Evolutionary conservation across 2,113 vertebrate species (phyloP).

Genomic region (Pangasianodon gigas): DNA sequence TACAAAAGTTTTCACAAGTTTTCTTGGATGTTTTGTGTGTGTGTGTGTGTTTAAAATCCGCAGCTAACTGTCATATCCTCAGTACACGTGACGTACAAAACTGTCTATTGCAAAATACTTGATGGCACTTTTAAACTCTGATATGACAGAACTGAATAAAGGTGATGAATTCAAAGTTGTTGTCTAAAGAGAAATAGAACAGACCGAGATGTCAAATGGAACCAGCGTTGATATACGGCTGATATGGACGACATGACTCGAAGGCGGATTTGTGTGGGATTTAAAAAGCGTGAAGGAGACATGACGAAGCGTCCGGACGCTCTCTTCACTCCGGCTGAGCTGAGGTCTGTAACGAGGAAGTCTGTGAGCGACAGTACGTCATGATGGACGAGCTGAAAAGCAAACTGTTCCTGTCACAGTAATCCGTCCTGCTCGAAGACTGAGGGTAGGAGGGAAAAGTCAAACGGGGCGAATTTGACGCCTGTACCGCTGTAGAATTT

Average conservation of each 20-base stretch:
- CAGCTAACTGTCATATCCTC: constrained; percentile 27
- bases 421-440: constrained; percentile 80
- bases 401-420: constrained; percentile 55
- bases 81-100: constrained; percentile 50
- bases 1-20: constrained; percentile 22
- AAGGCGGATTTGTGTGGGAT: neutral
- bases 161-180: neutral
- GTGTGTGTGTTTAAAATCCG: constrained; percentile 5
- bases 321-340: neutral
- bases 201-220: constrained; percentile 2
- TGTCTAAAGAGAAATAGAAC: constrained; percentile 24
- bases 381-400: constrained; percentile 10
- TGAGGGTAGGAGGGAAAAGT: constrained; percentile 87
- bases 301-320: no score
- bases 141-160: constrained; percentile 49
- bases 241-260: constrained; percentile 52
- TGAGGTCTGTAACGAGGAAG: neutral
- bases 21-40: constrained; percentile 8
- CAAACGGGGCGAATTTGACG: constrained; percentile 92
- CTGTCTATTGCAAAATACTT: constrained; percentile 52
- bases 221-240: constrained; percentile 53
- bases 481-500: constrained; percentile 94
- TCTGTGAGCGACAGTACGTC: constrained; percentile 34
- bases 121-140: constrained; percentile 53
- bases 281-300: neutral